These are phyloP conservation scores for Hippopotamyrus pictus DNA, from an alignment of 2,797 vertebrate genomes.

Conservation along the genomic window DNA sequence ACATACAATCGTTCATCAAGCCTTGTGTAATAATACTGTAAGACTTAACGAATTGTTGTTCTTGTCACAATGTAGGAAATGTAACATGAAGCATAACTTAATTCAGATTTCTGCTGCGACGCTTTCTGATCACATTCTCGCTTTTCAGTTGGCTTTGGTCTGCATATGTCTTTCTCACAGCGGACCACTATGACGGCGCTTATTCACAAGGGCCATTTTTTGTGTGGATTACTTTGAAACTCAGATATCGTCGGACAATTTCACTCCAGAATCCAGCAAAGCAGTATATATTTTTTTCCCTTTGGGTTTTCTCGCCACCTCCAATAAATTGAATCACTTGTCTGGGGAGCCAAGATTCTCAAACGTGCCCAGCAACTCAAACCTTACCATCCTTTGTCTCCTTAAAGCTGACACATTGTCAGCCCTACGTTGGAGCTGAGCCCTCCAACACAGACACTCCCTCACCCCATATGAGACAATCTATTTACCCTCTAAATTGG, in stretches of 20 bases:
- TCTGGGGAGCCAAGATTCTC: constrained; percentile 48
- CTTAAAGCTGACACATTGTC: constrained; percentile 73
- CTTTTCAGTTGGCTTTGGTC: neutral
- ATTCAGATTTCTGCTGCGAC: neutral
- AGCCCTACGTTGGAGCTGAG: constrained; percentile 58
- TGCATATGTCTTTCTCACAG: neutral
- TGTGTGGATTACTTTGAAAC: constrained; percentile 50
- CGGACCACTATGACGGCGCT: neutral
- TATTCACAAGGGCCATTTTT: constrained; percentile 38
- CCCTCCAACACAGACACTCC: constrained; percentile 47
- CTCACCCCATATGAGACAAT: constrained; percentile 52
- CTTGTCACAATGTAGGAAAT: neutral
- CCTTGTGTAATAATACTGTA: neutral
- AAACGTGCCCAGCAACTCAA: constrained; percentile 81
- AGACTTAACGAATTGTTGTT: neutral
- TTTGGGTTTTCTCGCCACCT: constrained; percentile 55
- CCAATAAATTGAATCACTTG: constrained; percentile 59
- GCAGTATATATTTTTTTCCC: constrained; percentile 23
- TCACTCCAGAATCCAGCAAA: constrained; percentile 8
- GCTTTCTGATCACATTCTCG: neutral
- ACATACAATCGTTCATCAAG: neutral
- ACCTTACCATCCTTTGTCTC: constrained; percentile 76
- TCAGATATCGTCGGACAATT: constrained; percentile 36
- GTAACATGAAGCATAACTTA: neutral
- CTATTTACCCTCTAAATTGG: constrained; percentile 33